Base-by-base conservation (phyloP, 2,113 vertebrate genomes). In the Alectura lathami region DNA sequence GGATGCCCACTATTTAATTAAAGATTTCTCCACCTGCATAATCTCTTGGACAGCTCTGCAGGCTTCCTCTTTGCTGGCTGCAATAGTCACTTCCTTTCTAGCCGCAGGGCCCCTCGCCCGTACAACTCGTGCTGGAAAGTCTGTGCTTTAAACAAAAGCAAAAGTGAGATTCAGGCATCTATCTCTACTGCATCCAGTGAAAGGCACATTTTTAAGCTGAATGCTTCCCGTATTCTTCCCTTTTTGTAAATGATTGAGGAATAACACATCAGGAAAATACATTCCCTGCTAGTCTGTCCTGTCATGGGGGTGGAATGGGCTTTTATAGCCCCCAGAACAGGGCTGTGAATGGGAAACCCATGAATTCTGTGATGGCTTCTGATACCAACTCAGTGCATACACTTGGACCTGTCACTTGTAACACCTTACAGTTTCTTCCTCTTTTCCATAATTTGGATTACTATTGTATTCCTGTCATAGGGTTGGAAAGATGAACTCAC, bases 21-120 rank as follows among this genome's bases (percentile, higher is more conserved):
- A 53, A 84, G 77, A 48, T 83, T 53, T 53, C 22, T 22, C 23
- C 64, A 99, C 99, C 99, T 99, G 98, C 98, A 99, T 98, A 53
- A 99, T 98, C 86, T 99, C 98, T 96, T 98, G 97, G 60, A 98
- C 98, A 7, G 98, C 98, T 93, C 86, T 98, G 94, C 98, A 99
- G 45, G 99, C 98, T 94, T 99, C 98, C 3, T 98, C 98, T 95
- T 97, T 98, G 94, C 98, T 98, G 57, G 62, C 45, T 6, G 99
- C 98, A 81, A 99, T 97, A 8, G 98, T 98, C 54, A 99, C 98
- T 32, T 98, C 98, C 94, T 98, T 99, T 69, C 98, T 98, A 51
- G 98, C 98, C 7, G 98, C 98, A n/a, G 98, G 96, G 3, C 98
- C 98, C 26, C 96, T 98, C 1, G 98, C 98, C 83, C 99, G 98